These are phyloP conservation scores for Oostethus manadensis DNA, from an alignment of 2,113 vertebrate species.

Conservation along the genomic window DNA sequence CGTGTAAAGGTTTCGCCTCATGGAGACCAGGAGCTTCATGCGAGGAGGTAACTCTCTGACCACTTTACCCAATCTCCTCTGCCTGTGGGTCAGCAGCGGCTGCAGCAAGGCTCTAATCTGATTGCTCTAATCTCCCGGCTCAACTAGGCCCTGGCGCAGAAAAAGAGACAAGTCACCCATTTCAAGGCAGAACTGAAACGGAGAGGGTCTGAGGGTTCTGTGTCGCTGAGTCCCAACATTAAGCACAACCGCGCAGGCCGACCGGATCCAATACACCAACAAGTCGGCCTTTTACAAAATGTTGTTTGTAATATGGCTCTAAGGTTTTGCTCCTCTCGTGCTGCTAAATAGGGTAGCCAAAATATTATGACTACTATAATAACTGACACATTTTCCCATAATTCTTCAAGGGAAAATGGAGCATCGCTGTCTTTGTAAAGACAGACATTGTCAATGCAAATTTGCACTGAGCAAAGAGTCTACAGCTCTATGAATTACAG, in stretches of 20 bases:
- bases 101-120: constrained; percentile 77
- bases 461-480: too few relatives aligned
- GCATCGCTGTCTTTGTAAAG: background rate
- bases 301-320: too few relatives aligned
- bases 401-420: background rate
- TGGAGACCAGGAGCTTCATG: background rate
- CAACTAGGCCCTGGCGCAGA: constrained; percentile 67
- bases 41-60: background rate
- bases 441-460: too few relatives aligned
- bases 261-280: background rate
- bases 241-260: background rate
- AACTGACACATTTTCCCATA: background rate
- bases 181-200: constrained; percentile 55
- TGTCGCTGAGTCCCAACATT: background rate
- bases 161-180: constrained; percentile 62
- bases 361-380: background rate
- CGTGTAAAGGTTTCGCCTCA: background rate
- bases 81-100: background rate
- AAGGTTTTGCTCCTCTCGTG: too few relatives aligned
- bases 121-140: constrained; percentile 88
- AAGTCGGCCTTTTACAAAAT: too few relatives aligned
- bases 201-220: constrained; percentile 4
- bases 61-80: too few relatives aligned
- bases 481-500: too few relatives aligned
- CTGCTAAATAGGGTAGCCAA: too few relatives aligned